These are phyloP conservation scores for Telenomus remus DNA, from an alignment of 1,140 invertebrate species.

Conservation along the genomic window DNA sequence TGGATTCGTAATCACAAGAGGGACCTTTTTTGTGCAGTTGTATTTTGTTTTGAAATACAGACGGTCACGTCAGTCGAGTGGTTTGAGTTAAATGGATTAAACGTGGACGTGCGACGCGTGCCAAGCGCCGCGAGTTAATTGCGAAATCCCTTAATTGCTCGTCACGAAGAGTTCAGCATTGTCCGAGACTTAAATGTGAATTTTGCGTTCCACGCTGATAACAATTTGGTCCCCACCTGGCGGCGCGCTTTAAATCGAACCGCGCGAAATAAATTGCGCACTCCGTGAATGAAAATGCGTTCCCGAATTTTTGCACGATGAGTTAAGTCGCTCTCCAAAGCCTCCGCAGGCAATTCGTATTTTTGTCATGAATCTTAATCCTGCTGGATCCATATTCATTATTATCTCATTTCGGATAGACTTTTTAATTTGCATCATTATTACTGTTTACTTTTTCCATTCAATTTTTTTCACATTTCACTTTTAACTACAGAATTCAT, in stretches of 20 bases:
- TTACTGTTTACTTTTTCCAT: not conserved
- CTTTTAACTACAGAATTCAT: too few relatives aligned
- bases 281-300: conserved; percentile 23
- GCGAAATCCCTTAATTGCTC: conserved; percentile 67
- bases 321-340: conserved; percentile 28
- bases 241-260: conserved; percentile 44
- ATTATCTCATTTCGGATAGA: conserved; percentile 21
- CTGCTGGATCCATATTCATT: conserved; percentile 28
- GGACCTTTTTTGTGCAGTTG: conserved; percentile 42
- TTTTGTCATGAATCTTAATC: conserved; percentile 34
- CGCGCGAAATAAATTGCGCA: conserved; percentile 41
- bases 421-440: not conserved
- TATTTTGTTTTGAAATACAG: conserved; percentile 66
- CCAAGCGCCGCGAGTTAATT: conserved; percentile 63
- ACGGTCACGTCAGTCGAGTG: conserved; percentile 60
- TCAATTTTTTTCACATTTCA: too few relatives aligned
- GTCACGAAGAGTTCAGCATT: conserved; percentile 62
- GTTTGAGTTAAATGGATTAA: conserved; percentile 65
- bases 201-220: conserved; percentile 40
- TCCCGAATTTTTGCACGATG: conserved; percentile 36
- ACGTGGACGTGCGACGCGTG: conserved; percentile 62
- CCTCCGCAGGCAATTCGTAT: conserved; percentile 3
- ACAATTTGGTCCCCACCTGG: conserved; percentile 3
- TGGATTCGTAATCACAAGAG: not conserved
- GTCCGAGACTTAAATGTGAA: conserved; percentile 38